These are phyloP conservation scores for Myiopsitta monachus DNA, from an alignment of 2,113 vertebrate species.

Conservation along the genomic window DNA sequence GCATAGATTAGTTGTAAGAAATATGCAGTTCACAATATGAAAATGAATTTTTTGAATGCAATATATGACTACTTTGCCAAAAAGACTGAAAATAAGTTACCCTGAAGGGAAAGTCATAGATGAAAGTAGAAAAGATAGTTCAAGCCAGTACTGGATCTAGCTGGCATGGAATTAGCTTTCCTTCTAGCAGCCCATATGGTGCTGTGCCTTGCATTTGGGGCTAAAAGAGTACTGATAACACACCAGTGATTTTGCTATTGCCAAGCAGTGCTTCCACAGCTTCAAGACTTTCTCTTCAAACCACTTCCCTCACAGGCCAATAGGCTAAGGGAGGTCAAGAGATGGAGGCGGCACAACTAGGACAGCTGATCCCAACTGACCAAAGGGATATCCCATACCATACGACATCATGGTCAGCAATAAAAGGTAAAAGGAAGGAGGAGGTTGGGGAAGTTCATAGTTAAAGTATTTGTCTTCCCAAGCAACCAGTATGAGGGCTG, in stretches of 20 bases:
- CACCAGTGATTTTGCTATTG: not conserved
- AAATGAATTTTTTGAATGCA: not conserved
- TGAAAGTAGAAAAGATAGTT: not conserved
- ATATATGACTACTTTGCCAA: not conserved
- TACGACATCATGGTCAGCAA: not conserved
- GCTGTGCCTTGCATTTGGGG: not conserved
- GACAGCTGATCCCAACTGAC: not conserved
- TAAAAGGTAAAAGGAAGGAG: not conserved
- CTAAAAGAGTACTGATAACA: not conserved
- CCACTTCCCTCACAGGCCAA: not conserved
- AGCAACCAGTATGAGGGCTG: not conserved
- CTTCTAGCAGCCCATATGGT: not conserved
- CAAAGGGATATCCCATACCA: not conserved
- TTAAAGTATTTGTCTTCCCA: not conserved
- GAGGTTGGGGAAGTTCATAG: accelerated
- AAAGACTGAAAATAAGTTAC: not conserved
- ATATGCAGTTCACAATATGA: not conserved
- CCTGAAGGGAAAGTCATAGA: not conserved
- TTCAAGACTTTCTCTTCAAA: not conserved
- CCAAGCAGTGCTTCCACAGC: not conserved
- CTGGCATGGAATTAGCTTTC: not conserved
- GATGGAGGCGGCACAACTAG: not conserved
- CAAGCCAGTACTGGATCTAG: not conserved
- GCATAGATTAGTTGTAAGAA: not conserved
- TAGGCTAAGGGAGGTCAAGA: not conserved